phyloP scores from a whole-genome alignment of 2,888 invertebrate genomes.

The Sarcophaga caerulescens region DNA sequence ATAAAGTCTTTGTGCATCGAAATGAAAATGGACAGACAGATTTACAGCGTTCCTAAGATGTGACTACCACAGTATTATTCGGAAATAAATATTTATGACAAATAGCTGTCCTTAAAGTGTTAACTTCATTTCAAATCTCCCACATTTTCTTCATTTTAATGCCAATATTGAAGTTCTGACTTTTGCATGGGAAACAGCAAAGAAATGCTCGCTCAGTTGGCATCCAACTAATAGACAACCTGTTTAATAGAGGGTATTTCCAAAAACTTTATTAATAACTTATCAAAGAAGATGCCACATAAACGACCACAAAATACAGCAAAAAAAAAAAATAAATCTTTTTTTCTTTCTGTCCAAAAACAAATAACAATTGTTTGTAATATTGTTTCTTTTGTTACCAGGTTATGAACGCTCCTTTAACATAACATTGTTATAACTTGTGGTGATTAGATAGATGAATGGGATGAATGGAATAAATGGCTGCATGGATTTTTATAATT shows the following conservation, averaged over 20 bases:
- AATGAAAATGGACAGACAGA: too few species aligned
- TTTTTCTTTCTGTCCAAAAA: neutral
- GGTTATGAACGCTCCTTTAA: slow-evolving; percentile 64
- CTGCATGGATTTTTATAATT: slow-evolving; percentile 48
- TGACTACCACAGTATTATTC: too few species aligned
- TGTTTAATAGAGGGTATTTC: slow-evolving; percentile 46
- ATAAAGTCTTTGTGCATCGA: too few species aligned
- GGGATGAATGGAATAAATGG: slow-evolving; percentile 7
- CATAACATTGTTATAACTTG: slow-evolving; percentile 44
- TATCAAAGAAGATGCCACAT: slow-evolving; percentile 30
- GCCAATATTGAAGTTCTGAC: slow-evolving; percentile 27
- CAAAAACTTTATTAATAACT: slow-evolving; percentile 34
- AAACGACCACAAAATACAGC: slow-evolving; percentile 5
- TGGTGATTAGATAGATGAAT: slow-evolving; percentile 11
- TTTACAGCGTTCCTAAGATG: too few species aligned
- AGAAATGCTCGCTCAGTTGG: neutral
- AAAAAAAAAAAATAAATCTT: neutral
- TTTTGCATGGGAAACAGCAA: slow-evolving; percentile 36
- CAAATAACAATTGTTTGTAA: slow-evolving; percentile 22
- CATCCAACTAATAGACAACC: slow-evolving; percentile 39
- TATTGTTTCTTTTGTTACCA: slow-evolving; percentile 5
- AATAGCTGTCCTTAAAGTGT: slow-evolving; percentile 9
- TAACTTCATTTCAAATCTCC: neutral
- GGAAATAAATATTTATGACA: neutral
- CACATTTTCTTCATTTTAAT: neutral